Conservation (phyloP, 1,140 invertebrate genomes). For the Leptinotarsa lineolata region DNA sequence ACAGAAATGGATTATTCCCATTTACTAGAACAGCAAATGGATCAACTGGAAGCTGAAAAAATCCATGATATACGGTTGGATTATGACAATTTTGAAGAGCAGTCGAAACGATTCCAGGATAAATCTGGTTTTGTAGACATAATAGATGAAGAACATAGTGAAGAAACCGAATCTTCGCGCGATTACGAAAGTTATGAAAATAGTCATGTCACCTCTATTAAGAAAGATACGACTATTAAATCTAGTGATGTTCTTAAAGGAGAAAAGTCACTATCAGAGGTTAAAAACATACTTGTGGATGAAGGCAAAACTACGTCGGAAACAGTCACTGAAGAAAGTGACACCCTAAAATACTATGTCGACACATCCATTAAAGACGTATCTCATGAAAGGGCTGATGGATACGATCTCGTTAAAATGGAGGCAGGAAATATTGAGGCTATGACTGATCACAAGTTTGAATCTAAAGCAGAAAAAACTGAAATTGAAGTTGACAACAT, state of each 20-base stretch:
- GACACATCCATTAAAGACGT: constrained; percentile 33
- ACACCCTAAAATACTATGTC: constrained; percentile 44
- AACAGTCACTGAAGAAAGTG: constrained; percentile 43
- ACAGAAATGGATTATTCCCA: constrained; percentile 68
- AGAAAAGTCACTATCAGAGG: constrained; percentile 44
- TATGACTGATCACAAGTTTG: not conserved
- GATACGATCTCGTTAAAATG: constrained; percentile 32
- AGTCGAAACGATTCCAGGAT: constrained; percentile 37
- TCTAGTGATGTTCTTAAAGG: constrained; percentile 40
- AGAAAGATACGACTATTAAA: constrained; percentile 42
- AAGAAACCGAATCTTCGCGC: constrained; percentile 38
- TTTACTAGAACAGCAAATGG: constrained; percentile 60
- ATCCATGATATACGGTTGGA: constrained; percentile 67
- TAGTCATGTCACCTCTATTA: constrained; percentile 31
- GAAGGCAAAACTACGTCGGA: constrained; percentile 49
- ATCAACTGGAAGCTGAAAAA: constrained; percentile 59
- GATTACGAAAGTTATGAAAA: constrained; percentile 48
- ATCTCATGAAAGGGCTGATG: constrained; percentile 34
- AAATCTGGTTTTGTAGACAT: constrained; percentile 49
- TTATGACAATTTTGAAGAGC: constrained; percentile 33
- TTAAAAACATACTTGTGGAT: constrained; percentile 45
- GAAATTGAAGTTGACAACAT: constrained; percentile 21
- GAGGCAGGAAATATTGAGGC: constrained; percentile 23
- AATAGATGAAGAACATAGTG: constrained; percentile 43
- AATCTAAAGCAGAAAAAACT: constrained; percentile 22